Conservation (phyloP, 2,888 invertebrate genomes). For the Rhamnusium bicolor region DNA sequence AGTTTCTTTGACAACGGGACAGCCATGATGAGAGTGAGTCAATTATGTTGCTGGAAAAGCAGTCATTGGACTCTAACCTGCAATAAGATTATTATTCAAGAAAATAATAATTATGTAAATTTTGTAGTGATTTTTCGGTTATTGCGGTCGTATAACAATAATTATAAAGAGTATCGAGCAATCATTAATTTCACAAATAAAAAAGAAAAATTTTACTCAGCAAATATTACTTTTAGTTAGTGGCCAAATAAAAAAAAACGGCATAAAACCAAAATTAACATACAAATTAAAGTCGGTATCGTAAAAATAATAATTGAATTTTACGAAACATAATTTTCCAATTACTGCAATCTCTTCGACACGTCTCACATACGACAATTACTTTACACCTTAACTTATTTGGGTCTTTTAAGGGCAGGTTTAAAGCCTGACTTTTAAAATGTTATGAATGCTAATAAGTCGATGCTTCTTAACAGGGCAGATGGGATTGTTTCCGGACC, state of each 20-base stretch:
- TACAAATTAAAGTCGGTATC: conserved; percentile 37
- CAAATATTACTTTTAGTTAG: background rate
- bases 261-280: conserved; percentile 31
- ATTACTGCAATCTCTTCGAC: background rate
- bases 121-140: too few relatives aligned
- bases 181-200: too few relatives aligned
- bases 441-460: background rate
- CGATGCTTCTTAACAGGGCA: conserved; percentile 9
- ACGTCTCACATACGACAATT: background rate
- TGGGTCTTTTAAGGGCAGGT: background rate
- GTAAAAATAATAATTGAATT: conserved; percentile 38
- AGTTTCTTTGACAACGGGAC: too few relatives aligned
- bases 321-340: conserved; percentile 25
- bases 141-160: too few relatives aligned
- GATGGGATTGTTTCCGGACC: conserved; percentile 27
- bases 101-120: too few relatives aligned
- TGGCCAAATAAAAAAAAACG: conserved; percentile 22
- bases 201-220: background rate
- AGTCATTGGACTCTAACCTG: too few relatives aligned
- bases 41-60: too few relatives aligned
- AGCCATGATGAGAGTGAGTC: too few relatives aligned
- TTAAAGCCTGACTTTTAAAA: background rate
- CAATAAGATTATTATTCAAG: too few relatives aligned
- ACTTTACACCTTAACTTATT: conserved; percentile 2
- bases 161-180: too few relatives aligned